Evolutionary conservation across 2,888 invertebrate species (phyloP), one percentile per base, ranked within the genome.

Genomic region (Phytoseiulus persimilis): DNA sequence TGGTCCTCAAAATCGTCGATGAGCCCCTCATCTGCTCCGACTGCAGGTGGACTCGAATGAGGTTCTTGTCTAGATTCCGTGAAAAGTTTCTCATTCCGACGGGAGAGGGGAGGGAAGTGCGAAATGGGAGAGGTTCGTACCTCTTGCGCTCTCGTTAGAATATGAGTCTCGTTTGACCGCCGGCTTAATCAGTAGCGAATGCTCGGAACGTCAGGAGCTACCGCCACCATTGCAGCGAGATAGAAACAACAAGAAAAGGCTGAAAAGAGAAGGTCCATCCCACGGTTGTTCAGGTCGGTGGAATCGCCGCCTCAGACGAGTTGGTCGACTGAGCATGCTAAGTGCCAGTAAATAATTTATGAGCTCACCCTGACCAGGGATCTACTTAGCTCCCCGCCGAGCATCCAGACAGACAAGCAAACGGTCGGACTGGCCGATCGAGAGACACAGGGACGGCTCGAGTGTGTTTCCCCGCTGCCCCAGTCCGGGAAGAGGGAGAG

Each of bases 321-420:
- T 65, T 65, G 18, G 65, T 65, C 65, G 65, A 65, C 23, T 65
- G 65, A 65, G 65, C 65, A 65, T 65, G 65, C 65, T 65, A 65
- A 65, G 65, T 65, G 65, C 65, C 65, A 65, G 65, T 65, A 65
- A 65, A 65, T 65, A 65, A 65, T 65, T 65, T 65, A 65, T 65
- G 65, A 65, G 65, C 28, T 28, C 28, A 23, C 28, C 65, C 65
- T 65, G 65, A 65, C 65, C 65, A 65, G 65, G 65, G 65, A 65
- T 65, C 65, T 65, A 65, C 65, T 65, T 65, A 65, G 65, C 65
- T 65, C 65, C 5, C 65, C 65, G 28, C 65, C 5, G 65, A 65
- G 65, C 65, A 28, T 65, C 65, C 65, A 23, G 23, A 65, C 23
- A 23, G 65, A 28, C 65, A 23, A 23, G 23, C 65, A 65, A 65